Evolutionary conservation across 2,888 invertebrate genomes (phyloP).

Genomic region (Spialia ferax): DNA sequence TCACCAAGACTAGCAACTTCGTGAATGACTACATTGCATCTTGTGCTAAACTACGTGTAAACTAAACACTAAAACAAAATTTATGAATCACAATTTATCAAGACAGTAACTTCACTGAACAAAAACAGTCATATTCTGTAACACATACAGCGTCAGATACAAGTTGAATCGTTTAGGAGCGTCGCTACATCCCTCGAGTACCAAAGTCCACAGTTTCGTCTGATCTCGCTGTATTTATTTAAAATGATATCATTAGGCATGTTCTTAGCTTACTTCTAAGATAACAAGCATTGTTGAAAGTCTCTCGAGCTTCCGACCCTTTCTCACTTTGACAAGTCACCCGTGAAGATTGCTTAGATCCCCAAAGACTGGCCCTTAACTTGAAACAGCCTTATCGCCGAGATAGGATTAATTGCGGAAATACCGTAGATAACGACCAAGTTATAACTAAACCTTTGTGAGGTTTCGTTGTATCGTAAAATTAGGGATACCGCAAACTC

Average conservation of each 20-base stretch:
- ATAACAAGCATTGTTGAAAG: constrained; percentile 87
- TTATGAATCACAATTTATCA: too few species aligned
- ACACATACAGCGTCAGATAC: neutral
- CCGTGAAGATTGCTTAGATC: constrained; percentile 86
- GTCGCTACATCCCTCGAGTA: constrained; percentile 36
- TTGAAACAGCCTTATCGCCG: constrained; percentile 82
- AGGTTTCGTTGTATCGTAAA: constrained; percentile 48
- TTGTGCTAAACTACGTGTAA: too few species aligned
- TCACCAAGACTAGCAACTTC: too few species aligned
- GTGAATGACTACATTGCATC: too few species aligned
- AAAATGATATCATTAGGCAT: constrained; percentile 82
- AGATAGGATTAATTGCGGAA: constrained; percentile 85
- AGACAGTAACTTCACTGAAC: neutral
- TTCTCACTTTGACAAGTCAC: constrained; percentile 85
- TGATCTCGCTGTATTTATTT: constrained; percentile 65
- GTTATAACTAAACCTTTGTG: constrained; percentile 70
- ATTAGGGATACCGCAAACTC: constrained; percentile 43
- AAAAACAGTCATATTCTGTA: neutral
- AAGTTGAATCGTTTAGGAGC: constrained; percentile 7
- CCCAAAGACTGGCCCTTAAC: constrained; percentile 80
- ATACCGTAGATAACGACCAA: constrained; percentile 79
- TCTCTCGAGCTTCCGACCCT: constrained; percentile 84
- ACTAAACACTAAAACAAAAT: too few species aligned
- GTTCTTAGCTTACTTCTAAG: constrained; percentile 81
- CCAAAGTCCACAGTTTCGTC: constrained; percentile 35